Conservation (phyloP, 2,797 vertebrate genomes). For the Macrochelys suwanniensis region DNA sequence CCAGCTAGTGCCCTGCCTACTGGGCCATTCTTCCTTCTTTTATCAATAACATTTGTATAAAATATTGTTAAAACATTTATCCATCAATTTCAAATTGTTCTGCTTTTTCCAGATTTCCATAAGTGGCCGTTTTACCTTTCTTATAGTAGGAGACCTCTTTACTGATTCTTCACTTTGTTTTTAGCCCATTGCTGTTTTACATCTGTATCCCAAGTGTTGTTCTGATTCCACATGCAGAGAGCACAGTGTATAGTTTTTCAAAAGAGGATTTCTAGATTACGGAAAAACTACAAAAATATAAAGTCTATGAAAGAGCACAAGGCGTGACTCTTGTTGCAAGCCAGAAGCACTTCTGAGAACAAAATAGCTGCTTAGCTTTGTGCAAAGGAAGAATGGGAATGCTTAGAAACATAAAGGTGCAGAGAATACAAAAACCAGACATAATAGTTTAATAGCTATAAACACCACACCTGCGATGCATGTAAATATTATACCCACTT, state of each 20-base stretch:
- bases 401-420: background rate
- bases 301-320: accelerated
- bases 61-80: background rate
- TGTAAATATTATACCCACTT: background rate
- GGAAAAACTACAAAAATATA: background rate
- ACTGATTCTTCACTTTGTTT: background rate
- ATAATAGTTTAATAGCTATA: background rate
- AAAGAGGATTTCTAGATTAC: background rate
- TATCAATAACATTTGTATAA: background rate
- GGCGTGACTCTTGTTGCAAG: background rate
- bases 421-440: background rate
- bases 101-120: background rate
- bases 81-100: background rate
- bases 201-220: no score
- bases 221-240: background rate
- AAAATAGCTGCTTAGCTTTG: accelerated
- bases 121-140: background rate
- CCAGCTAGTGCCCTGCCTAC: background rate
- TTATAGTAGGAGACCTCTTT: background rate
- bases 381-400: background rate
- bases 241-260: background rate
- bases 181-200: background rate
- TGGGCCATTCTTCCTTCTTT: background rate
- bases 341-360: accelerated
- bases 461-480: accelerated